A percentile compares a stretch with the other conserved stretches of the same genome.
These are phyloP conservation scores for Drosophila helvetica DNA, from an alignment of 2,888 invertebrate species.

Conservation along the genomic window DNA sequence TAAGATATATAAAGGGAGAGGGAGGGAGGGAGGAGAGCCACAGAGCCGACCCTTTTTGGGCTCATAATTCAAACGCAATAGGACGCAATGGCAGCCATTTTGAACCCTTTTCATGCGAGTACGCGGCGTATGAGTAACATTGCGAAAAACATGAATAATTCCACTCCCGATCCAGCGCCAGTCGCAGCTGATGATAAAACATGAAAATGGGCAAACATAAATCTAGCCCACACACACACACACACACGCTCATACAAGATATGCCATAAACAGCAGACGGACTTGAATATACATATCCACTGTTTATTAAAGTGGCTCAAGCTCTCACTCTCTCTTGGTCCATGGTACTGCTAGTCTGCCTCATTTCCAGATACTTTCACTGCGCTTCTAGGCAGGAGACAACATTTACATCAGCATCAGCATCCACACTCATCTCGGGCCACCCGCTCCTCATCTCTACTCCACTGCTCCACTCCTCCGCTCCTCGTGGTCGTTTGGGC, in stretches of 20 bases:
- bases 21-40: slow-evolving; percentile 8
- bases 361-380: slow-evolving; percentile 36
- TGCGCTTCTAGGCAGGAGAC: slow-evolving; percentile 35
- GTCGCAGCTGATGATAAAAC: slow-evolving; percentile 77
- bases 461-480: background rate
- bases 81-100: slow-evolving; percentile 44
- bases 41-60: slow-evolving; percentile 40
- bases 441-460: no score
- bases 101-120: slow-evolving; percentile 64
- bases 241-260: slow-evolving; percentile 45
- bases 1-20: slow-evolving; percentile 21
- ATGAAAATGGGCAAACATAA: slow-evolving; percentile 75
- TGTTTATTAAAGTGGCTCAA: slow-evolving; percentile 62
- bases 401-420: slow-evolving; percentile 47
- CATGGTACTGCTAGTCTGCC: background rate
- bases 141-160: slow-evolving; percentile 80
- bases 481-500: slow-evolving; percentile 58
- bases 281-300: slow-evolving; percentile 68
- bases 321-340: background rate
- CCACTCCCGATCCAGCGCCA: slow-evolving; percentile 45
- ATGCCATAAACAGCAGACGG: slow-evolving; percentile 58
- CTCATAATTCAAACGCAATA: slow-evolving; percentile 67
- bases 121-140: slow-evolving; percentile 75
- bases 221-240: slow-evolving; percentile 44
- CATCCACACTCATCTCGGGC: slow-evolving; percentile 32